phyloP scores from a whole-genome alignment of 1,140 invertebrate genomes.

The Pogonomyrmex californicus region DNA sequence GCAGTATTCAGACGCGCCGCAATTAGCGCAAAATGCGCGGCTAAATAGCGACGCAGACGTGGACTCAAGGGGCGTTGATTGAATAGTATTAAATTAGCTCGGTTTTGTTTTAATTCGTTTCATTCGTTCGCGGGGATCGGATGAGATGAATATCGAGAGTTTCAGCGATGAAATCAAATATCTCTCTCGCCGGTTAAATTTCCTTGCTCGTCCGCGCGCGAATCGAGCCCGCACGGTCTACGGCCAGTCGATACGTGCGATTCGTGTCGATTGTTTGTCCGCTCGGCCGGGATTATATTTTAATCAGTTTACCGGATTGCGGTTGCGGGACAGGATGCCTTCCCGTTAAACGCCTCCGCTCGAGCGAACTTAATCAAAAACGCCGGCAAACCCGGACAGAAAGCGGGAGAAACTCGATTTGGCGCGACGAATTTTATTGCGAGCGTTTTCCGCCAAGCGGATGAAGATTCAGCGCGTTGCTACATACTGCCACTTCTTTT shows the following conservation, averaged over 20 bases:
- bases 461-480: conserved; percentile 2
- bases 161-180: conserved; percentile 52
- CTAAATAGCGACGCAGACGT: conserved; percentile 27
- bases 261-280: conserved; percentile 58
- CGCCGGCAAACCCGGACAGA: conserved; percentile 17
- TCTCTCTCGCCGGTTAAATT: conserved; percentile 37
- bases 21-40: conserved; percentile 55
- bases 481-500: neutral
- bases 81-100: conserved; percentile 58
- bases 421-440: conserved; percentile 51
- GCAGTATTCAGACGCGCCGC: conserved; percentile 43
- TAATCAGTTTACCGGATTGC: conserved; percentile 64
- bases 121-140: neutral
- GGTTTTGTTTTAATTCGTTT: conserved; percentile 52
- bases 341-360: conserved; percentile 61
- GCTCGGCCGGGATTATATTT: conserved; percentile 53
- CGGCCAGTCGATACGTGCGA: conserved; percentile 52
- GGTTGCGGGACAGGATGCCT: conserved; percentile 47
- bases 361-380: conserved; percentile 58
- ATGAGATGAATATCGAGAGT: conserved; percentile 49
- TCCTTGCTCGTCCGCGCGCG: conserved; percentile 24
- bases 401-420: conserved; percentile 58
- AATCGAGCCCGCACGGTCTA: neutral
- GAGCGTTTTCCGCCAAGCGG: conserved; percentile 38
- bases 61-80: conserved; percentile 38